These are phyloP conservation scores for Rhagologus leucostigma DNA, from an alignment of 2,113 vertebrate genomes.

Conservation along the genomic window DNA sequence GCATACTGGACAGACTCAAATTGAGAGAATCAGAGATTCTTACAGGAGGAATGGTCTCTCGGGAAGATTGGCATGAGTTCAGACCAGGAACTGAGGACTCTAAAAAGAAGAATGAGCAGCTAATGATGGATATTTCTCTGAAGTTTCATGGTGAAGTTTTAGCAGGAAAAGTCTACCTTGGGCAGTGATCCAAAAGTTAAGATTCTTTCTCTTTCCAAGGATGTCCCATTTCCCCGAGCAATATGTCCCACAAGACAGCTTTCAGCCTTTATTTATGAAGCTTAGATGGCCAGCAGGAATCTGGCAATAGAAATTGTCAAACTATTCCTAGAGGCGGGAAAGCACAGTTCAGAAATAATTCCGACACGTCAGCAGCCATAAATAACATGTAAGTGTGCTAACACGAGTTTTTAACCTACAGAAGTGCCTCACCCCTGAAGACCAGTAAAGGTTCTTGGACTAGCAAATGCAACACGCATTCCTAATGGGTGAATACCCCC, in stretches of 20 bases:
- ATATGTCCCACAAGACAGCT: not conserved
- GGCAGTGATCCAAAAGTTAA: not conserved
- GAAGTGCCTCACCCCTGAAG: not conserved
- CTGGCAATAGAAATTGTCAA: not conserved
- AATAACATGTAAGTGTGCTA: fast-evolving
- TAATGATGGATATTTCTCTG: not conserved
- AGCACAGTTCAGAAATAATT: not conserved
- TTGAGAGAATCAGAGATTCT: not conserved
- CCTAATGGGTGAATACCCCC: not conserved
- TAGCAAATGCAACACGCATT: not conserved
- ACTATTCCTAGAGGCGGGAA: not conserved
- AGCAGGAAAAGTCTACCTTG: not conserved
- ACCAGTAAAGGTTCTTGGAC: not conserved
- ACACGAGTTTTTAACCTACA: not conserved
- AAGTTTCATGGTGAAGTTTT: not conserved
- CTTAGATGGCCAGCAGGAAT: not conserved
- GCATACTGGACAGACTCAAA: not conserved
- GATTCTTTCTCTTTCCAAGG: not conserved
- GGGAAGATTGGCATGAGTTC: not conserved
- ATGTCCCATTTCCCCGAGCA: not conserved
- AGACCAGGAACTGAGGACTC: not conserved
- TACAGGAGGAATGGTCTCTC: not conserved
- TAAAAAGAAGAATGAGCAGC: not conserved
- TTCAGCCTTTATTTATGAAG: not conserved
- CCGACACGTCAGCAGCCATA: not conserved